Percentiles rank a stretch among this genome's conserved stretches.
These are phyloP conservation scores for Wiebesia pumilae DNA, from an alignment of 1,140 invertebrate species.

Conservation along the genomic window DNA sequence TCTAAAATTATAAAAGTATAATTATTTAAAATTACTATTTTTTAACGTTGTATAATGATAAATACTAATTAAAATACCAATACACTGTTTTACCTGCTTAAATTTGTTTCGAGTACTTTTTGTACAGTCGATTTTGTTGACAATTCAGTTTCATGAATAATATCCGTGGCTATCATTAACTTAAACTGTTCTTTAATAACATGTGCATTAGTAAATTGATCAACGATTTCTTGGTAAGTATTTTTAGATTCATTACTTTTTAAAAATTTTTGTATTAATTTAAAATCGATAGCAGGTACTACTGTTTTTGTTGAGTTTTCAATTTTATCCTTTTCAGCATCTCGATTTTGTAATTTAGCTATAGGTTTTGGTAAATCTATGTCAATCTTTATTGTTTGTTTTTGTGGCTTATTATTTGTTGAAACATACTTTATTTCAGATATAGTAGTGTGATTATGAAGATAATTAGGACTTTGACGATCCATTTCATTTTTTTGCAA, in stretches of 20 bases:
- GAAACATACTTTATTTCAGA: conserved; percentile 2
- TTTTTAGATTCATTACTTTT: not conserved
- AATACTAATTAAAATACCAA: not conserved
- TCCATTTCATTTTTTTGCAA: not conserved
- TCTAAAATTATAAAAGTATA: conserved; percentile 1
- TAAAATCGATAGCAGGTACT: conserved; percentile 32
- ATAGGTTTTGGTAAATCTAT: conserved; percentile 9
- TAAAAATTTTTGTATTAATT: not conserved
- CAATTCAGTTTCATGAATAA: not conserved
- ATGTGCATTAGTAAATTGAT: not conserved
- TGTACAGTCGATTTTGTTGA: not conserved
- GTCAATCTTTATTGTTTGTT: not conserved
- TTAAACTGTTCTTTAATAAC: not conserved
- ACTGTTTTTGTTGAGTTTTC: not conserved
- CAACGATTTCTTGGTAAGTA: conserved; percentile 22
- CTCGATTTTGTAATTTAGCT: not conserved
- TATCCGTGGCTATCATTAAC: not conserved
- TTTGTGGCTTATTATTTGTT: not conserved
- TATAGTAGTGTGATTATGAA: conserved; percentile 13
- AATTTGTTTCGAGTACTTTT: not conserved
- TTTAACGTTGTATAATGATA: not conserved
- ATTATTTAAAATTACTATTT: not conserved
- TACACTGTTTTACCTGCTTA: not conserved
- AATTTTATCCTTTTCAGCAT: not conserved
- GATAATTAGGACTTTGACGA: conserved; percentile 13